Conservation (phyloP, 2,888 invertebrate genomes). For the Nowickia ferox region DNA sequence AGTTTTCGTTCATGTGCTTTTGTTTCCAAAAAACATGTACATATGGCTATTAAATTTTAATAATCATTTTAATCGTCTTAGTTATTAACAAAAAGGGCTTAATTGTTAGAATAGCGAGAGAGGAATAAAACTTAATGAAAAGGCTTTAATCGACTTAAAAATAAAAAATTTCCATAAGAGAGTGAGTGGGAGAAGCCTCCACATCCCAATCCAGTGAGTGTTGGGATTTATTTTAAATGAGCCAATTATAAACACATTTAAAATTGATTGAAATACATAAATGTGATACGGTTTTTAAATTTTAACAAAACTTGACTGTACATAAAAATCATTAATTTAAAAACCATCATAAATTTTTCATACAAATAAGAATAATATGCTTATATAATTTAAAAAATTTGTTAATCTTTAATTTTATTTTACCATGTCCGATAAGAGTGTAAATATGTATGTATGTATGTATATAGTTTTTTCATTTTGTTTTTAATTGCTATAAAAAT, state of each 20-base stretch:
- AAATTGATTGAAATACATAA: constrained; percentile 15
- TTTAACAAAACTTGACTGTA: neutral
- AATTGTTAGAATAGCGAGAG: constrained; percentile 3
- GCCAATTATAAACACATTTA: constrained; percentile 9
- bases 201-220: neutral
- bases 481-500: no score
- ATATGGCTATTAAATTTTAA: constrained; percentile 32
- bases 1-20: neutral
- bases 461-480: neutral
- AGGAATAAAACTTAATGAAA: constrained; percentile 17
- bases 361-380: constrained; percentile 9
- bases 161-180: neutral
- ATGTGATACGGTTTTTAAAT: constrained; percentile 19
- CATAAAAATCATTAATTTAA: constrained; percentile 35
- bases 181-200: neutral
- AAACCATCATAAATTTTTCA: constrained; percentile 22
- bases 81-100: constrained; percentile 31
- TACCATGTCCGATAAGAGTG: neutral
- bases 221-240: constrained; percentile 5
- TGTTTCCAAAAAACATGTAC: neutral
- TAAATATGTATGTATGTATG: neutral
- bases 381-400: constrained; percentile 32
- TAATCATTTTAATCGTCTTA: constrained; percentile 46
- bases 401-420: constrained; percentile 29
- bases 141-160: constrained; percentile 38